These are phyloP conservation scores for Psettodes erumei DNA, from an alignment of 2,113 vertebrate species.

Conservation along the genomic window DNA sequence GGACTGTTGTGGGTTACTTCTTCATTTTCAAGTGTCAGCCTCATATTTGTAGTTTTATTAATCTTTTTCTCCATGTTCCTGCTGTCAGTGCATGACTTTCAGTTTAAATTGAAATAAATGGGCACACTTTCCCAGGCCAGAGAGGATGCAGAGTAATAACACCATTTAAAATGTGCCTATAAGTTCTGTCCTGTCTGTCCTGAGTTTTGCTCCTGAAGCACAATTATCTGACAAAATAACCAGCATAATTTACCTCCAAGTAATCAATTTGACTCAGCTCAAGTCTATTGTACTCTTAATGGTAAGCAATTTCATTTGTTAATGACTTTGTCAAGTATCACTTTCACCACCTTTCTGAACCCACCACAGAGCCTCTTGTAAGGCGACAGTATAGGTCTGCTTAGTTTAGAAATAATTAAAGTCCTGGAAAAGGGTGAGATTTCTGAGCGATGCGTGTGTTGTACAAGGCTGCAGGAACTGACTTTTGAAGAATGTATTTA, in stretches of 20 bases:
- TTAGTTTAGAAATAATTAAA: not conserved
- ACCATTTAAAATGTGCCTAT: slow-evolving; percentile 21
- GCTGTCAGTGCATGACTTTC: not conserved
- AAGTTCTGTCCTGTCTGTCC: slow-evolving; percentile 15
- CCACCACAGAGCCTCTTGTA: not conserved
- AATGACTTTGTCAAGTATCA: slow-evolving; percentile 29
- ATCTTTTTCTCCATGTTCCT: slow-evolving; percentile 10
- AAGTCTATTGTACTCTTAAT: slow-evolving; percentile 49
- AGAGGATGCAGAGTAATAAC: slow-evolving; percentile 27
- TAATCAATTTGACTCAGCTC: slow-evolving; percentile 58
- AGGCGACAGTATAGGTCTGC: not conserved
- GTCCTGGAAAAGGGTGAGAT: not conserved
- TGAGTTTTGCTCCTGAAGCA: too few species aligned
- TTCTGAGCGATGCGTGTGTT: not conserved
- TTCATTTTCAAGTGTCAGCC: slow-evolving; percentile 35
- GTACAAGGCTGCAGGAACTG: not conserved
- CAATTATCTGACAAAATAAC: slow-evolving; percentile 61
- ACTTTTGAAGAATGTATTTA: slow-evolving; percentile 7
- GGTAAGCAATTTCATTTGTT: slow-evolving; percentile 43
- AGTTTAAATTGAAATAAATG: not conserved
- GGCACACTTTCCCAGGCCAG: not conserved
- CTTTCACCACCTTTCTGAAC: slow-evolving; percentile 8
- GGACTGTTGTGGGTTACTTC: not conserved
- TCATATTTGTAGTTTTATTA: slow-evolving; percentile 6
- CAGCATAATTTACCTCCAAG: slow-evolving; percentile 37